Percentiles rank a stretch among this genome's conserved stretches.
phyloP scores from a whole-genome alignment of 2,797 vertebrate species.

The Clamator glandarius region DNA sequence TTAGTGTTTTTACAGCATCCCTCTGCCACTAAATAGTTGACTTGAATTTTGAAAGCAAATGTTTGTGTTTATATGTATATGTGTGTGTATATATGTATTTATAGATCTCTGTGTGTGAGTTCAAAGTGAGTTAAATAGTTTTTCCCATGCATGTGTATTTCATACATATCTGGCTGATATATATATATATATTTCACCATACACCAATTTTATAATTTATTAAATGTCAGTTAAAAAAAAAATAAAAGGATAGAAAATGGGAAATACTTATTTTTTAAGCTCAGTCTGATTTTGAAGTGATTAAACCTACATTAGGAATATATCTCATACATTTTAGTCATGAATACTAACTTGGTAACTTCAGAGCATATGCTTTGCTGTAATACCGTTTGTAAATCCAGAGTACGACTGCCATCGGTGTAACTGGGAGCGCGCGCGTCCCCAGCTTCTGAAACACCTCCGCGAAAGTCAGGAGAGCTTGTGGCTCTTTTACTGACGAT shows the following conservation, averaged over 20 bases:
- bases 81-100: slow-evolving; percentile 83
- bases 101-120: slow-evolving; percentile 78
- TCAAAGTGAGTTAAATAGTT: slow-evolving; percentile 75
- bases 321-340: slow-evolving; percentile 26
- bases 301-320: slow-evolving; percentile 20
- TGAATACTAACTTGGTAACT: neutral
- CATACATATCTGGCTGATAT: slow-evolving; percentile 76
- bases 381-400: neutral
- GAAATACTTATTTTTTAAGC: slow-evolving; percentile 75
- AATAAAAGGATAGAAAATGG: slow-evolving; percentile 73
- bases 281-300: slow-evolving; percentile 65
- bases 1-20: slow-evolving; percentile 76
- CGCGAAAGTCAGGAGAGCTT: neutral
- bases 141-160: slow-evolving; percentile 78
- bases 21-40: slow-evolving; percentile 80
- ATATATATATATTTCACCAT: slow-evolving; percentile 74
- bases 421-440: neutral
- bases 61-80: slow-evolving; percentile 82
- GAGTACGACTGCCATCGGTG: neutral
- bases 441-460: neutral
- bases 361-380: neutral
- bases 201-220: slow-evolving; percentile 74
- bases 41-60: slow-evolving; percentile 78
- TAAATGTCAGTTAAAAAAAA: slow-evolving; percentile 72
- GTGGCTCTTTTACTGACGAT: neutral